Percentiles rank a stretch among this genome's conserved stretches.
phyloP scores from a whole-genome alignment of 2,113 vertebrate species.

The Pungitius pungitius region DNA sequence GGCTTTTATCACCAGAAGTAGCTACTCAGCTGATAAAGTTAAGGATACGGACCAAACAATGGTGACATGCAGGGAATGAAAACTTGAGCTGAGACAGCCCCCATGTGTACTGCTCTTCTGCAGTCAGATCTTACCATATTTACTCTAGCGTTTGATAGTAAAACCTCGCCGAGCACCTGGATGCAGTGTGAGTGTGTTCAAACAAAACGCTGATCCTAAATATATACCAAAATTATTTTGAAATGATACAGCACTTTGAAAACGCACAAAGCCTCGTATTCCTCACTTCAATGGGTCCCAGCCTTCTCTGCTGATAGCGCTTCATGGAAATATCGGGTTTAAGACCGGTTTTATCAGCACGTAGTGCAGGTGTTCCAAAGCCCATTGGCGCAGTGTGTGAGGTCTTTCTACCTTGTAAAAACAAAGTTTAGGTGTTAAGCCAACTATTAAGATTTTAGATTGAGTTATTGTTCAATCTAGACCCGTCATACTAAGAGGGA shows the following conservation, averaged over 20 bases:
- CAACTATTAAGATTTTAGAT: constrained; percentile 26
- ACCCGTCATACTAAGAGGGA: background rate
- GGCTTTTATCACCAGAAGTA: constrained; percentile 28
- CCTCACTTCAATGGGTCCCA: background rate
- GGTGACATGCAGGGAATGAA: constrained; percentile 56
- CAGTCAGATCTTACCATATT: constrained; percentile 49
- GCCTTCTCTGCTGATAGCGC: constrained; percentile 5
- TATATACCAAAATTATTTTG: background rate
- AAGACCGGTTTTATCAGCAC: constrained; percentile 36
- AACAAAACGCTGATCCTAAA: background rate
- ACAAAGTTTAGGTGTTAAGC: constrained; percentile 10
- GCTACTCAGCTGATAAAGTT: constrained; percentile 22
- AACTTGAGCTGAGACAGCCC: constrained; percentile 33
- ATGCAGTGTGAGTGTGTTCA: background rate
- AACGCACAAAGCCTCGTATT: background rate
- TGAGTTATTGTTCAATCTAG: background rate
- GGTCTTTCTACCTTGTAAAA: constrained; percentile 51
- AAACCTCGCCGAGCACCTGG: background rate
- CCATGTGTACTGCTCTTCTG: constrained; percentile 20
- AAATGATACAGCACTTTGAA: background rate
- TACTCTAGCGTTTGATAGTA: constrained; percentile 43
- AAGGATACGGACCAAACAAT: constrained; percentile 41
- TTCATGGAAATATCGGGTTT: constrained; percentile 31
- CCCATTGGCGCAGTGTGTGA: constrained; percentile 47
- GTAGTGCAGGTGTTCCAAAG: constrained; percentile 46